Evolutionary conservation across 2,113 vertebrate genomes (phyloP).

Genomic region (Enhydra lutris): DNA sequence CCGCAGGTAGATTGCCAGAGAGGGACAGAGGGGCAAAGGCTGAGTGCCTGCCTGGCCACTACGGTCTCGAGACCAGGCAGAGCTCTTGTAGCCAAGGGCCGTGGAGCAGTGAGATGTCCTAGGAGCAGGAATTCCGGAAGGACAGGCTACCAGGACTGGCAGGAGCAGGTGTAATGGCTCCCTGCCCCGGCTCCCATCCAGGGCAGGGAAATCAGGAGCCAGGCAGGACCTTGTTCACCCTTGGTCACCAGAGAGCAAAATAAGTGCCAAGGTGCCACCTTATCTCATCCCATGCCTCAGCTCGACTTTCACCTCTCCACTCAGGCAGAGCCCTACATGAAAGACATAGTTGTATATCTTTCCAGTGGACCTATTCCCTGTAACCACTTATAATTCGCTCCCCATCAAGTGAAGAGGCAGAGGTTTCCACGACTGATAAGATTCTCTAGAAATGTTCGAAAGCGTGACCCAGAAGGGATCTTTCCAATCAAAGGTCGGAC

Average conservation of each 20-base stretch:
- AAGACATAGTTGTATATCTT: background rate
- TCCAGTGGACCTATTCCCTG: background rate
- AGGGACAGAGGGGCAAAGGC: too few species aligned
- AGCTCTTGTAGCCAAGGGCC: background rate
- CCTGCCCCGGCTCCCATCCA: background rate
- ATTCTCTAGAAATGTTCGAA: background rate
- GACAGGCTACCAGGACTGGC: background rate
- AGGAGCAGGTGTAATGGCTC: background rate
- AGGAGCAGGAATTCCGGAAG: background rate
- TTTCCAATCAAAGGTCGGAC: conserved; percentile 2
- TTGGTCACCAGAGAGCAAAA: background rate
- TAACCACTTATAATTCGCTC: background rate
- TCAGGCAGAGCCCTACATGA: background rate
- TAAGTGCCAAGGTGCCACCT: too few species aligned
- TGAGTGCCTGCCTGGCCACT: background rate
- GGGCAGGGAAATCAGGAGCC: background rate
- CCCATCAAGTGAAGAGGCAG: background rate
- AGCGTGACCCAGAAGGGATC: background rate
- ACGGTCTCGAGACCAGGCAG: background rate
- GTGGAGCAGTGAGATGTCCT: background rate
- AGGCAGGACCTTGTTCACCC: background rate
- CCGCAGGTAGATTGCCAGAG: background rate
- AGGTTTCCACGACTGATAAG: background rate
- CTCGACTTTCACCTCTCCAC: background rate
- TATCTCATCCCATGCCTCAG: background rate